These are phyloP conservation scores for Oxyruncus cristatus DNA, from an alignment of 2,113 vertebrate genomes.

Conservation along the genomic window DNA sequence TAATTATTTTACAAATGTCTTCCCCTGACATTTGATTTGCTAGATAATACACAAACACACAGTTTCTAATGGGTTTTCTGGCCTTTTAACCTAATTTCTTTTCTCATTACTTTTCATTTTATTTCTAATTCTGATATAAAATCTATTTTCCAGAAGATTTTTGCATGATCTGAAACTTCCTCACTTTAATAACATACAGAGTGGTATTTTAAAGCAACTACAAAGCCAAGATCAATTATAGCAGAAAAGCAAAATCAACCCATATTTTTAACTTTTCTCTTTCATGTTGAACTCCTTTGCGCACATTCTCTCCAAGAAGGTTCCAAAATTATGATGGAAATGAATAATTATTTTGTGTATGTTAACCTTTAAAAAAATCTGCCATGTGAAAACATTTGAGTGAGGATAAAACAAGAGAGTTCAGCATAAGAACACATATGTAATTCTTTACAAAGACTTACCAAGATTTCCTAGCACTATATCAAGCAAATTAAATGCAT, in stretches of 20 bases:
- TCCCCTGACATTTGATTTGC: conserved; percentile 53
- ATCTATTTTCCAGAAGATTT: conserved; percentile 24
- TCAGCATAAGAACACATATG: not conserved
- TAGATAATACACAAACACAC: conserved; percentile 48
- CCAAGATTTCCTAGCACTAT: not conserved
- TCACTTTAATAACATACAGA: not conserved
- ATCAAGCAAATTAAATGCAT: conserved; percentile 7
- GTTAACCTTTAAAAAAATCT: not conserved
- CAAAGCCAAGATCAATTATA: not conserved
- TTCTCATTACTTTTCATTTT: conserved; percentile 51
- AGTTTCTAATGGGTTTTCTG: conserved; percentile 49
- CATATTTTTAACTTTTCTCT: not conserved
- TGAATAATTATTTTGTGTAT: not conserved
- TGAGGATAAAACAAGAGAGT: not conserved
- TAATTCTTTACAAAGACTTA: too few relatives aligned
- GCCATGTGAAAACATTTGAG: not conserved
- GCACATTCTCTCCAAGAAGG: not conserved
- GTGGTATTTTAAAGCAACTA: not conserved
- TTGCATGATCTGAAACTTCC: not conserved
- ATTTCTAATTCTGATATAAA: conserved; percentile 19
- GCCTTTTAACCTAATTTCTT: conserved; percentile 57
- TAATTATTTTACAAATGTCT: conserved; percentile 53
- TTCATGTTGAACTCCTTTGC: not conserved
- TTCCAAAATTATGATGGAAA: not conserved
- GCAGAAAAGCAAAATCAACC: not conserved